Conservation (phyloP, 2,888 invertebrate genomes). For the Thymelicus sylvestris region DNA sequence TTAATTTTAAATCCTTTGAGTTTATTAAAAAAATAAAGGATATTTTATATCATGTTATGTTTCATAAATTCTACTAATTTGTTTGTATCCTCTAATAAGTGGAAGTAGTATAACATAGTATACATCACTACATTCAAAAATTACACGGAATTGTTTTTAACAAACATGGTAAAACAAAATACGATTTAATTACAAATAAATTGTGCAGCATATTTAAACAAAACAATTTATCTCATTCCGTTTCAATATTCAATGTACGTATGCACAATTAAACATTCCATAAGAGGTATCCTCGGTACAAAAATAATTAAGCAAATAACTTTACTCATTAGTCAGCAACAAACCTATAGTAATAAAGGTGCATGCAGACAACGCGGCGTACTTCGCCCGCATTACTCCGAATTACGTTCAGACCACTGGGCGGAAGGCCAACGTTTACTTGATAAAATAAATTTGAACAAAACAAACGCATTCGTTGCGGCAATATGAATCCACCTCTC, state of each 20-base stretch:
- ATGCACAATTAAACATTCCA: constrained; percentile 57
- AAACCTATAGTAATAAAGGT: constrained; percentile 55
- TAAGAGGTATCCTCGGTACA: constrained; percentile 56
- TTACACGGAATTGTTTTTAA: background rate
- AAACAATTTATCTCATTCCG: constrained; percentile 41
- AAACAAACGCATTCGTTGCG: constrained; percentile 80
- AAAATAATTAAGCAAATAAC: constrained; percentile 76
- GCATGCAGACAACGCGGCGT: constrained; percentile 42
- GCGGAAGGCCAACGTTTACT: constrained; percentile 79
- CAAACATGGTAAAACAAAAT: background rate
- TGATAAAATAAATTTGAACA: constrained; percentile 84
- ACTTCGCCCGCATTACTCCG: constrained; percentile 70
- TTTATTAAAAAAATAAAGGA: no score
- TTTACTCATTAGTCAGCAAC: constrained; percentile 72
- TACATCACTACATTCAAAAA: no score
- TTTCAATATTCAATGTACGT: constrained; percentile 46
- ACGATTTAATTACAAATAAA: background rate
- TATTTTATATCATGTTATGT: no score
- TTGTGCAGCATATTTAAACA: background rate
- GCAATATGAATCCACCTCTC: constrained; percentile 81
- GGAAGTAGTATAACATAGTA: no score
- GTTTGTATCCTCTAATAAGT: no score
- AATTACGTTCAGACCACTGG: constrained; percentile 73
- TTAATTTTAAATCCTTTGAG: no score
- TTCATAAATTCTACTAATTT: no score